Evolutionary conservation across 2,113 vertebrate genomes (phyloP).

Genomic region (Apteryx owenii): DNA sequence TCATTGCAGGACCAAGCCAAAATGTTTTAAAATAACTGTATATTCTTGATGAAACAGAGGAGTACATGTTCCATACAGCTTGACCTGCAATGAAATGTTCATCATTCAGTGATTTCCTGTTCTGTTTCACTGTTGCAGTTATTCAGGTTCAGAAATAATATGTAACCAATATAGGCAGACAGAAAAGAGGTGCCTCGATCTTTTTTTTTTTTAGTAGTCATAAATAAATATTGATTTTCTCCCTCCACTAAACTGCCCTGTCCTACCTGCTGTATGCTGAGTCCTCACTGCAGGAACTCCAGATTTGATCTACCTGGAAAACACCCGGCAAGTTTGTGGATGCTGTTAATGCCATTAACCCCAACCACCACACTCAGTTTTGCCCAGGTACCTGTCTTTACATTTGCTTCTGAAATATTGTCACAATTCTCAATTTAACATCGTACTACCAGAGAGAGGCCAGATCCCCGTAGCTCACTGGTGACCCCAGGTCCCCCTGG

Average conservation of each 20-base stretch:
- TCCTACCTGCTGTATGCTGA: neutral
- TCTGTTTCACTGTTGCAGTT: neutral
- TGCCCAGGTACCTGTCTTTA: neutral
- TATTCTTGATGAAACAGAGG: neutral
- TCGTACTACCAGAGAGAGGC: neutral
- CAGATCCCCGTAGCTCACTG: neutral
- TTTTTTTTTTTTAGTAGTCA: neutral
- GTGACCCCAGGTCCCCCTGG: neutral
- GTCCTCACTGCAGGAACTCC: neutral
- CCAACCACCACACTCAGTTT: accelerated
- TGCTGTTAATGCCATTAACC: neutral
- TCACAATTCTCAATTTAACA: neutral
- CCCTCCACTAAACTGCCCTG: neutral
- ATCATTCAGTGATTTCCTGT: neutral
- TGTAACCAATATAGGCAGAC: accelerated
- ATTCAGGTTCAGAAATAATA: neutral
- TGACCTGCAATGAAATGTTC: neutral
- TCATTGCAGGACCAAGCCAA: neutral
- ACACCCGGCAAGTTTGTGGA: neutral
- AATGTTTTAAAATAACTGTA: neutral
- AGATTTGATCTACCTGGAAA: neutral
- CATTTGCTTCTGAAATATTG: neutral
- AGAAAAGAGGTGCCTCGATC: neutral
- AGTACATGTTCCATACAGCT: neutral
- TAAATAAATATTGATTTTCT: accelerated